phyloP scores from a whole-genome alignment of 2,888 invertebrate genomes.

The Ypsolopha sequella region DNA sequence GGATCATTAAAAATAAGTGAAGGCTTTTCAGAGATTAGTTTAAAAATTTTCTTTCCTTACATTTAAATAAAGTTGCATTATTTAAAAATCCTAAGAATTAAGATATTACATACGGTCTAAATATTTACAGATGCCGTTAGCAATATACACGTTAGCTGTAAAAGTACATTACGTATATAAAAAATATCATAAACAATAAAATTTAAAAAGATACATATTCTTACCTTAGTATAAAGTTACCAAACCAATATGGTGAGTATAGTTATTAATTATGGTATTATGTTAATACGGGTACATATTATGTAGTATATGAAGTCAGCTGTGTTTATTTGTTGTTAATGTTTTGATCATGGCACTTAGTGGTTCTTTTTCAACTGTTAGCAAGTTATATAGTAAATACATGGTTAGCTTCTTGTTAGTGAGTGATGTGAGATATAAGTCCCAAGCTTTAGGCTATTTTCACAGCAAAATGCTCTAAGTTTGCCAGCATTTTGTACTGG shows the following conservation, averaged over 20 bases:
- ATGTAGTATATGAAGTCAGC: neutral
- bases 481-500: too few species aligned
- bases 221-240: too few species aligned
- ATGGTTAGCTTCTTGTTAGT: neutral
- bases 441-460: neutral
- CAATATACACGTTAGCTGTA: conserved; percentile 55
- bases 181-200: neutral
- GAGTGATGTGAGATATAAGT: neutral
- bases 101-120: neutral
- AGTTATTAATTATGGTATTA: neutral
- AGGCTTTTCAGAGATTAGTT: too few species aligned
- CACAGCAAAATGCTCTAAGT: too few species aligned
- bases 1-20: too few species aligned
- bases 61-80: too few species aligned
- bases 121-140: conserved; percentile 20
- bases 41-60: too few species aligned
- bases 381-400: neutral
- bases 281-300: neutral
- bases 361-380: too few species aligned
- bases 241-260: too few species aligned
- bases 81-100: neutral
- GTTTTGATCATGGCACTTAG: neutral
- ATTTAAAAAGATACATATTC: neutral
- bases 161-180: neutral
- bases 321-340: neutral